These are phyloP conservation scores for Geodia barretti DNA, from an alignment of 37 sponge, comb jelly and placozoan species.

Conservation along the genomic window DNA sequence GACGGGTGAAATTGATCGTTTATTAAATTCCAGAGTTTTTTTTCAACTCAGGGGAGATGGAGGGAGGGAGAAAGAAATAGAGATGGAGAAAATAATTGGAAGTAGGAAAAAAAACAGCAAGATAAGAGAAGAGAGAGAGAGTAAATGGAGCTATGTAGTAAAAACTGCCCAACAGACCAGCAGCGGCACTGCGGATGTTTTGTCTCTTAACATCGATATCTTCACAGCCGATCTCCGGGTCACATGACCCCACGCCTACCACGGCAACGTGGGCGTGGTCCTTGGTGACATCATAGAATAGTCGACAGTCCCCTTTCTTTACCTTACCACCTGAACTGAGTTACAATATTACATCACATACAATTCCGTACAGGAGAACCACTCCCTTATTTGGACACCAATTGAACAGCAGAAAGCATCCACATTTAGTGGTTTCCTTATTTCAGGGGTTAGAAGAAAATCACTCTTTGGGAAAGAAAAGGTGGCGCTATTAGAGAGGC, in stretches of 20 bases:
- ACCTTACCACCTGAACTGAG: conserved; percentile 36
- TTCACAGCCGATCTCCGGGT: conserved; percentile 5
- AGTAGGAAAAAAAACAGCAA: not conserved
- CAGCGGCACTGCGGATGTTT: conserved; percentile 39
- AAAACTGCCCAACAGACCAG: conserved; percentile 2
- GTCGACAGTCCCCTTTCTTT: conserved; percentile 42
- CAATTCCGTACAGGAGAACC: too few species aligned
- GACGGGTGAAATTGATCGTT: too few species aligned
- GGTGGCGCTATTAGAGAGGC: too few species aligned
- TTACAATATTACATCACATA: too few species aligned
- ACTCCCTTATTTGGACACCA: too few species aligned
- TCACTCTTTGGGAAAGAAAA: too few species aligned
- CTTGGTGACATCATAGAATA: conserved; percentile 55
- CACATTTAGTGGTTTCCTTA: too few species aligned
- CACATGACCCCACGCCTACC: conserved; percentile 35
- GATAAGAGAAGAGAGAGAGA: not conserved
- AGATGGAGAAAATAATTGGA: not conserved
- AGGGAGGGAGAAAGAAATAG: not conserved
- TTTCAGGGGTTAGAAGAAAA: too few species aligned
- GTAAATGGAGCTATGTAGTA: not conserved
- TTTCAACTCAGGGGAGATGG: not conserved
- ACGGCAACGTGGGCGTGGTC: conserved; percentile 41
- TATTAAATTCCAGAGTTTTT: too few species aligned
- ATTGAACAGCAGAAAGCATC: too few species aligned
- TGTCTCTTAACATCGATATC: conserved; percentile 32